Conservation (phyloP, 2,113 vertebrate genomes). For the Noctilio leporinus region DNA sequence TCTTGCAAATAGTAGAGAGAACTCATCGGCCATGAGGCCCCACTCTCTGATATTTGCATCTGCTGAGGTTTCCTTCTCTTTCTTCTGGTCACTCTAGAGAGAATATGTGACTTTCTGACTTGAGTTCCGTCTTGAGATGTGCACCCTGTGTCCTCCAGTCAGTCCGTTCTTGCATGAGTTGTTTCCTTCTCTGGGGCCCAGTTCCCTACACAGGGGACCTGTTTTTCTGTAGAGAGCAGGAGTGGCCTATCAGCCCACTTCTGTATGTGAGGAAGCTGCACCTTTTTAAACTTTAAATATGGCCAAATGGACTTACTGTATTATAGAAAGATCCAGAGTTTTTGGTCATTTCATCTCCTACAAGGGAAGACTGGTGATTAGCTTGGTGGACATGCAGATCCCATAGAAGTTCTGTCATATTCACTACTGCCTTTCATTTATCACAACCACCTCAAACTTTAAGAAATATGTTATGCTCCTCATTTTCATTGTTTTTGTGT, state of each 20-base stretch:
- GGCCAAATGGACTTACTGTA: background rate
- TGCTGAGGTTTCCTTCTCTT: background rate
- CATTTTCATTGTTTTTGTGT: background rate
- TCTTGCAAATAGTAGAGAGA: background rate
- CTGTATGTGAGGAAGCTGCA: background rate
- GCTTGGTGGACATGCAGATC: background rate
- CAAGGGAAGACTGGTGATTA: background rate
- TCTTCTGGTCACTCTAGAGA: background rate
- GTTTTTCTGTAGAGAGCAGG: background rate
- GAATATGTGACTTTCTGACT: background rate
- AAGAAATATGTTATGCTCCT: background rate
- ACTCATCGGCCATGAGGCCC: background rate
- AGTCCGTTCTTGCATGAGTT: background rate
- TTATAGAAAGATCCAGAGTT: background rate
- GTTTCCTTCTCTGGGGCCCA: background rate
- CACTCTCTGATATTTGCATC: background rate
- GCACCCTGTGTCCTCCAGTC: background rate
- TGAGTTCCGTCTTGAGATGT: background rate
- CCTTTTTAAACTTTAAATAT: background rate
- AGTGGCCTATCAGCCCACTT: background rate
- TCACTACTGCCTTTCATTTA: background rate
- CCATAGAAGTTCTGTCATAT: background rate
- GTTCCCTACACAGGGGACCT: background rate
- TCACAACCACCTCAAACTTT: background rate
- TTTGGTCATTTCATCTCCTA: background rate